Base-by-base conservation (phyloP, 2,888 invertebrate species). In the Liposcelis brunnea region DNA sequence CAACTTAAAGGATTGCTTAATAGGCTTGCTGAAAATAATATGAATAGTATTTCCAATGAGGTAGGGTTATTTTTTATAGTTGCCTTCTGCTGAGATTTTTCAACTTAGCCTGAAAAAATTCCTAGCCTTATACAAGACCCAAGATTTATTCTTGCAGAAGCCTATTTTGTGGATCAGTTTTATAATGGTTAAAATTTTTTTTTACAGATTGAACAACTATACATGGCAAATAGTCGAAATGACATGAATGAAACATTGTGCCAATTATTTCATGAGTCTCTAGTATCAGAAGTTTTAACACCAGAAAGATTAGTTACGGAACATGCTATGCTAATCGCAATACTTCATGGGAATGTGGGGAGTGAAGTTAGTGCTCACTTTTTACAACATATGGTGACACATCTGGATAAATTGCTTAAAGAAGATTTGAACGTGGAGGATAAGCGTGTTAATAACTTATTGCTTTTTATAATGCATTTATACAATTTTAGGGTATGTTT, bases 341-440 rank as follows among this genome's bases (percentile, higher is more conserved):
- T 87, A 50, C 61, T 94, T 26, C 91, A 94, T 61, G 84, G 86
- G 0, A 90, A 91, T 61, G 74, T 95, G 33, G 94, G 87, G 11
- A 77, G 76, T 2, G 94, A 97, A 73, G 76, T 95, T 43, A 91
- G 82, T 7, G 86, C 87, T 0, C 79, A 82, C 61, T 85, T 93
- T 59, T 64, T 93, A 7, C 82, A 93, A 63, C 72, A 71, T 45
- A 59, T 85, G 42, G 71, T 79, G 0, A 71, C 74, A 53, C 70
- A 68, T 56, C 83, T 87, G 53, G 72, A 82, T 48, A 61, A 65
- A 8, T 63, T 75, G 58, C 64, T 74, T 45, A 61, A 66, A 16
- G 51, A 59, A 0, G 61, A 66, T 31, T 62, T 68, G 31, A 67
- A 72, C 1, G 66, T 80, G 2, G 79, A 77, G 55, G 76, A 82